Evolutionary conservation across 1,140 invertebrate species (phyloP), one percentile per base, ranked within the genome.

Genomic region (Brachionus plicatilis): DNA sequence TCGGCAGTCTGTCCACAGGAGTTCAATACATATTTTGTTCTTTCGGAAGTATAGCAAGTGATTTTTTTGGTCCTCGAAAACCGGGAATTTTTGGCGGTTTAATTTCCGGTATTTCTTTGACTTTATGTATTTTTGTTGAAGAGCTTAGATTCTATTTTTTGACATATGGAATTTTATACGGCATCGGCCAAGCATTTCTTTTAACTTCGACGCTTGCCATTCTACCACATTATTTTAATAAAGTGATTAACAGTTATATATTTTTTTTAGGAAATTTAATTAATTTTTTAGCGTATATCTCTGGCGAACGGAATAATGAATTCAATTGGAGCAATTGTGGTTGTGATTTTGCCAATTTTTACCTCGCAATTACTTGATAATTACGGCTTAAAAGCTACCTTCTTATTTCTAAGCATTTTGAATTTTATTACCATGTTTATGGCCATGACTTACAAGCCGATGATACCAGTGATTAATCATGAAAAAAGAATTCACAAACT

Each of bases 221-320:
- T 65, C 43, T 82, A 4, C 79, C 79, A 2, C 79, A 82, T 65
- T 82, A 82, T 68, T 82, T 82, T 65, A 68, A 82, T 41, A 76
- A 76, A 76, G 72, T 76, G 53, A 72, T 17, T 27, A 5, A 47
- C 2, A 29, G 20, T 37, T 2, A 41, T 53, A n/a, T 14, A 2
- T 5, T 33, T 1, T 33, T 3, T 33, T 17, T 14, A 3, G 17
- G 5, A 53, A 53, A 6, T 53, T 53, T 53, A 53, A n/a, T 53
- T 3, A 53, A 53, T 53, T 53, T 50, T 76, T 50, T 5, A 82
- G 79, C 53, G 53, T 9, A 43, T 82, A 6, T 60, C 79, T 9
- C 17, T 82, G 37, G 79, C 79, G 2, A 82, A 82, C 45, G 79
- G 79, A 65, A 45, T 82, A 2, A 82, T 82, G 79, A 82, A 82